Percentiles rank a stretch among this genome's conserved stretches.
phyloP scores from a whole-genome alignment of 2,888 invertebrate species.

The Augochlorella aurata region DNA sequence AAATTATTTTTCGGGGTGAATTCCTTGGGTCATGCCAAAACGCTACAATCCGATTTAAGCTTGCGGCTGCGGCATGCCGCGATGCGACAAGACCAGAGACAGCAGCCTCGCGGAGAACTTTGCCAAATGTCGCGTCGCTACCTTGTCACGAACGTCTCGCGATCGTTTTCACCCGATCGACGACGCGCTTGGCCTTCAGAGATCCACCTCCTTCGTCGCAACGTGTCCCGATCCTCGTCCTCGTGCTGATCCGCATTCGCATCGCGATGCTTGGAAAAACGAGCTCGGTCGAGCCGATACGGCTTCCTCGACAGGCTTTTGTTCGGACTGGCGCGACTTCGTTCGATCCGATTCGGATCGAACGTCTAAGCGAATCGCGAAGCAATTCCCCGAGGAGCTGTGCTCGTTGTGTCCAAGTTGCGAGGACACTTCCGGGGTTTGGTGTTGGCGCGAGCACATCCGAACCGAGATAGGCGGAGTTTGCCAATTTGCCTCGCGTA shows the following conservation, averaged over 20 bases:
- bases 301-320: not conserved
- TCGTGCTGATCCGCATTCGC: not conserved
- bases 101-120: constrained; percentile 1
- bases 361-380: not conserved
- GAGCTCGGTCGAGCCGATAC: not conserved
- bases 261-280: not conserved
- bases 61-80: not conserved
- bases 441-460: not conserved
- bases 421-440: not conserved
- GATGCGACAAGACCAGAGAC: not conserved
- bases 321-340: not conserved
- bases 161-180: constrained; percentile 12
- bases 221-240: too few relatives aligned
- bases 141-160: constrained; percentile 1
- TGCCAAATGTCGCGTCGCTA: constrained; percentile 23
- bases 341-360: not conserved
- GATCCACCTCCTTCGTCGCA: not conserved
- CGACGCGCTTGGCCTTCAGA: constrained; percentile 1
- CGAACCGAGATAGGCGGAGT: not conserved
- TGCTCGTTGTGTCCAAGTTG: not conserved
- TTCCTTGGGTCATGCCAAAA: constrained; percentile 12
- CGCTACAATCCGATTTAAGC: constrained; percentile 21
- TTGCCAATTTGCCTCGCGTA: constrained; percentile 12
- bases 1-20: constrained; percentile 5
- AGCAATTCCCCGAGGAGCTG: not conserved